phyloP scores from a whole-genome alignment of 2,797 vertebrate genomes.

The Cirrhinus mrigala region DNA sequence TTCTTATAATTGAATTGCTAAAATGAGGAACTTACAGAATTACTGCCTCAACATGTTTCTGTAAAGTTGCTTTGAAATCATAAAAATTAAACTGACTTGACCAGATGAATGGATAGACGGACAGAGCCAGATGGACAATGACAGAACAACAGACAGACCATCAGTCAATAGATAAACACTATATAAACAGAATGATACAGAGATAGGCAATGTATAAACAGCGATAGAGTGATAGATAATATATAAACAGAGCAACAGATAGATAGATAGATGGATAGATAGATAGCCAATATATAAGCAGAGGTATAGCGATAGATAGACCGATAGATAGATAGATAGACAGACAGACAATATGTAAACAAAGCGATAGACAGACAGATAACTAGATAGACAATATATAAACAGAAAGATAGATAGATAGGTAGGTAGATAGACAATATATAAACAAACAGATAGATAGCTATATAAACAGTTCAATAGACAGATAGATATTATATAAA shows the following conservation, averaged over 20 bases:
- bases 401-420: too few species aligned
- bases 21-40: neutral
- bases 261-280: rapidly evolving
- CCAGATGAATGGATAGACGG: neutral
- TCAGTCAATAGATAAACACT: rapidly evolving
- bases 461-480: neutral
- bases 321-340: neutral
- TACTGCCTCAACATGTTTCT: neutral
- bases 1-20: neutral
- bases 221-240: neutral
- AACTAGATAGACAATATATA: too few species aligned
- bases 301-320: neutral
- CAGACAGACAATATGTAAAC: neutral
- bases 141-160: too few species aligned
- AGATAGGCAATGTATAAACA: neutral
- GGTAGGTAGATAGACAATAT: too few species aligned
- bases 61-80: neutral
- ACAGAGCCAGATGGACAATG: neutral
- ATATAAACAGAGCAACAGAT: neutral
- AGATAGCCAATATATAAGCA: neutral
- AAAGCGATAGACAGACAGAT: too few species aligned
- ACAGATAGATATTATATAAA: too few species aligned
- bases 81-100: too few species aligned
- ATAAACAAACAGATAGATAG: too few species aligned
- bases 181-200: neutral